Conservation (phyloP, 2,113 vertebrate species). For the Platichthys stellatus region DNA sequence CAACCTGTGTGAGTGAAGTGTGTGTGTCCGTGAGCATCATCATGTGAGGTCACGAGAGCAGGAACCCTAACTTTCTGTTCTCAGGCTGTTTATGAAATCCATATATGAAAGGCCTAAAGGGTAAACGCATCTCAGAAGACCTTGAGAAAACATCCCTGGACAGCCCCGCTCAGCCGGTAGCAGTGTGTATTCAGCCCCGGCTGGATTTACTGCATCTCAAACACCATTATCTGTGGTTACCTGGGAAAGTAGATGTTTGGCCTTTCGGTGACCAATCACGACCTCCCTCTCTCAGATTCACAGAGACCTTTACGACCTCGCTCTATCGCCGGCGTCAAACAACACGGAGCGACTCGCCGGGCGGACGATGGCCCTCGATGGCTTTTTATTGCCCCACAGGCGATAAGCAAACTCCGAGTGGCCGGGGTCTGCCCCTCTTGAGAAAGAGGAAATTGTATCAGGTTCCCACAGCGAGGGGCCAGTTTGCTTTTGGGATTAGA, state of each 20-base stretch:
- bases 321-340: constrained; percentile 84
- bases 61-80: constrained; percentile 14
- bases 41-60: constrained; percentile 1
- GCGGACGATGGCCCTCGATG: constrained; percentile 86
- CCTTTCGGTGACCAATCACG: constrained; percentile 80
- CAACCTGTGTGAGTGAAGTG: not conserved
- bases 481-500: constrained; percentile 86
- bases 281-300: constrained; percentile 77
- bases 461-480: constrained; percentile 89
- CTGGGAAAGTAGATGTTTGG: constrained; percentile 77
- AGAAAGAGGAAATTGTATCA: constrained; percentile 88
- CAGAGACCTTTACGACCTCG: constrained; percentile 87
- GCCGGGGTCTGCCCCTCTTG: constrained; percentile 69
- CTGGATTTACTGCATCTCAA: constrained; percentile 66
- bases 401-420: constrained; percentile 89
- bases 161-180: constrained; percentile 32
- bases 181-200: constrained; percentile 56
- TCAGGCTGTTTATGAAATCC: constrained; percentile 36
- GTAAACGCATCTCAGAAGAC: constrained; percentile 37
- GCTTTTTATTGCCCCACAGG: constrained; percentile 88
- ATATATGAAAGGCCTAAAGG: constrained; percentile 36
- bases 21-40: not conserved
- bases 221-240: constrained; percentile 86
- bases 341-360: constrained; percentile 85
- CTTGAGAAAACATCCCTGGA: constrained; percentile 17